Evolutionary conservation across 2,797 vertebrate species (phyloP).

Genomic region (Falco biarmicus): DNA sequence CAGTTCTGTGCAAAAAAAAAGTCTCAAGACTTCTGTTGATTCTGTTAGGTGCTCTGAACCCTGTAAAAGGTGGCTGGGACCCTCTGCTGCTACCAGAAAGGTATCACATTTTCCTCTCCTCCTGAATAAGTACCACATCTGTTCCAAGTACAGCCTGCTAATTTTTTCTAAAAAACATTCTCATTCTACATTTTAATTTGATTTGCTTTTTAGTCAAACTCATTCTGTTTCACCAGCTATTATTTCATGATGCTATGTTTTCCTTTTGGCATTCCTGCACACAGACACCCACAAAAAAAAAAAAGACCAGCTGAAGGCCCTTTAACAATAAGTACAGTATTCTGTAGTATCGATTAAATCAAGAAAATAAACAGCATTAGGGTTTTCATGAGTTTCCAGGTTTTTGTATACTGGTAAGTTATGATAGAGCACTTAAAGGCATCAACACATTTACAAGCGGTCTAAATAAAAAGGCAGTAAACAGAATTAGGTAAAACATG

Average conservation of each 20-base stretch:
- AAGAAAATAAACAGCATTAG: conserved; percentile 60
- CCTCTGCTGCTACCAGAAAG: conserved; percentile 72
- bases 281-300: neutral
- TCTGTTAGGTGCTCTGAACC: conserved; percentile 8
- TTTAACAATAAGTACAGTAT: conserved; percentile 45
- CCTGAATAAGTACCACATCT: conserved; percentile 71
- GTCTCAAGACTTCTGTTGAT: neutral
- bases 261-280: conserved; percentile 46
- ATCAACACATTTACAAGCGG: conserved; percentile 1
- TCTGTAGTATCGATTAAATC: conserved; percentile 54
- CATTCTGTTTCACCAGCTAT: conserved; percentile 63
- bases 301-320: neutral
- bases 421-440: conserved; percentile 2
- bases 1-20: neutral
- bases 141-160: conserved; percentile 66
- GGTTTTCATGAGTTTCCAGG: conserved; percentile 29
- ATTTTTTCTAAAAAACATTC: conserved; percentile 63
- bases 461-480: conserved; percentile 10
- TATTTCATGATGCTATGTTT: conserved; percentile 56
- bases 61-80: conserved; percentile 57
- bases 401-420: conserved; percentile 58
- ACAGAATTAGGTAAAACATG: neutral
- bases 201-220: conserved; percentile 61
- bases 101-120: conserved; percentile 73
- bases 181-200: conserved; percentile 58